Evolutionary conservation across 2,113 vertebrate species (phyloP).

Genomic region (Seriola dumerili): DNA sequence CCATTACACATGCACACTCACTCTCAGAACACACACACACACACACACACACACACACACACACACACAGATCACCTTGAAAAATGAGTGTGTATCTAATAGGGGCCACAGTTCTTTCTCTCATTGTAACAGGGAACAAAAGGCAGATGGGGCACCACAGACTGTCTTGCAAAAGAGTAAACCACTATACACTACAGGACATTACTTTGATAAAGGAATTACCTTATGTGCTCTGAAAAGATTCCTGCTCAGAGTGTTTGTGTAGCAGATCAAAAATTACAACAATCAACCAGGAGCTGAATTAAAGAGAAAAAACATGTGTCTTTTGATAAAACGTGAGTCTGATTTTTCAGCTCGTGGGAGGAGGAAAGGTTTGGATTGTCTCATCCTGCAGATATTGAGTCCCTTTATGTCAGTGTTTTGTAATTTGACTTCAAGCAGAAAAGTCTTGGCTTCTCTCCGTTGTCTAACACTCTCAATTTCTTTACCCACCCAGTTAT

Average conservation of each 20-base stretch:
- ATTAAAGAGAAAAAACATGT: too few species aligned
- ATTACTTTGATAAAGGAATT: constrained; percentile 14
- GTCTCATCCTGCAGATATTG: too few species aligned
- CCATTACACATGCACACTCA: constrained; percentile 32
- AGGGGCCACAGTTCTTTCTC: constrained; percentile 51
- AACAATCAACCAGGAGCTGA: background rate
- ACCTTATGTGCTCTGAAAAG: constrained; percentile 16
- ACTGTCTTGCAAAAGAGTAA: background rate
- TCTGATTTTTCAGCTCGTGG: background rate
- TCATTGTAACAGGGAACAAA: constrained; percentile 79
- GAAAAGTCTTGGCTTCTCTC: background rate
- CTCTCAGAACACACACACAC: constrained; percentile 5
- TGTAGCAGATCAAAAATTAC: background rate
- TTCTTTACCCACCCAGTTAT: background rate
- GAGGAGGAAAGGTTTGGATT: background rate
- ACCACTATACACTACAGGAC: background rate
- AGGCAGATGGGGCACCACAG: constrained; percentile 65
- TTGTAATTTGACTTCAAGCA: background rate
- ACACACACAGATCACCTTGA: constrained; percentile 64
- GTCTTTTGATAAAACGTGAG: background rate
- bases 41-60: constrained; percentile 24
- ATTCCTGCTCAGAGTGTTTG: too few species aligned
- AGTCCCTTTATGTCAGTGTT: background rate
- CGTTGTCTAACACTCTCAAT: background rate
- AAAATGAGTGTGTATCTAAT: constrained; percentile 50